These are phyloP conservation scores for Parazoanthus atlanticus DNA, from an alignment of 92 coral and sea anemone species.

Conservation along the genomic window DNA sequence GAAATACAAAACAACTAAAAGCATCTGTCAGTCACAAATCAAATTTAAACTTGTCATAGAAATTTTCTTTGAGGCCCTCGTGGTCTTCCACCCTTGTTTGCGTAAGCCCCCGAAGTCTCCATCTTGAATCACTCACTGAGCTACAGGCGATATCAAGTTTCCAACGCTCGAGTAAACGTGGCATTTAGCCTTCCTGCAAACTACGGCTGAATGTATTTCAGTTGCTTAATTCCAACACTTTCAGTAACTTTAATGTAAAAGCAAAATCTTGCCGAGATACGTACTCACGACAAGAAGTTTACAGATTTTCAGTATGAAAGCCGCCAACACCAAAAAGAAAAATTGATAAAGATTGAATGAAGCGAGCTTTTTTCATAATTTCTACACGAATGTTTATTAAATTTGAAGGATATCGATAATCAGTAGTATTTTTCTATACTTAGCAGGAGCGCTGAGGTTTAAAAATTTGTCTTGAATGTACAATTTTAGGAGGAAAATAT, in stretches of 20 bases:
- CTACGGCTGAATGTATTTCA: background rate
- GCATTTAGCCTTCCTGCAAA: background rate
- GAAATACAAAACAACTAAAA: background rate
- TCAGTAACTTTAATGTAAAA: background rate
- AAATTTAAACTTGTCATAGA: background rate
- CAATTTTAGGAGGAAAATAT: background rate
- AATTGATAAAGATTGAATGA: background rate
- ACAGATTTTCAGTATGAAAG: background rate
- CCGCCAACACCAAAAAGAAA: no score
- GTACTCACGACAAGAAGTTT: background rate
- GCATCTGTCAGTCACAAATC: background rate
- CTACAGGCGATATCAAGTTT: constrained; percentile 3
- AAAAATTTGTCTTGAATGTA: background rate
- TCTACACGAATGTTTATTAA: background rate
- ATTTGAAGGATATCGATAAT: background rate
- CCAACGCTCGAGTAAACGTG: background rate
- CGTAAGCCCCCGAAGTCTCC: constrained; percentile 2
- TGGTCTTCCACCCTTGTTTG: constrained; percentile 9
- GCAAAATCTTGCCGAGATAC: background rate
- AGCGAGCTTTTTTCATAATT: background rate
- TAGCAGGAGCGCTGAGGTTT: background rate
- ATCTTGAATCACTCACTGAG: background rate
- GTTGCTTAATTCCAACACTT: background rate
- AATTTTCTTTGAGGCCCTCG: background rate
- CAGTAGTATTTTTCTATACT: background rate